phyloP scores from a whole-genome alignment of 23 tunicate species.

The Halocynthia aurantium region DNA sequence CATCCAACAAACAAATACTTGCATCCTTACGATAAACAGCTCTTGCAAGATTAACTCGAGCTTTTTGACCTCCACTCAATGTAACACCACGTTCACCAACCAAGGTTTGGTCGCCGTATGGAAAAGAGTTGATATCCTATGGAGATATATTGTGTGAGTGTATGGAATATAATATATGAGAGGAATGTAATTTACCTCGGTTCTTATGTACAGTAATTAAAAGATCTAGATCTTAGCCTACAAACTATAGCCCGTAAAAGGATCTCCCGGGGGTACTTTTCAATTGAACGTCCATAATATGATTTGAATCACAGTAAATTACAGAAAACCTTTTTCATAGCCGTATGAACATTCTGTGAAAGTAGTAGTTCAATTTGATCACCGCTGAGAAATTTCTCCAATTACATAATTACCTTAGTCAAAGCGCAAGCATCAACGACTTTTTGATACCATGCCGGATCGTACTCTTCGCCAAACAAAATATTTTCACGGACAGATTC shows the following conservation, averaged over 20 bases:
- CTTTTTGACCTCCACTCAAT: slow-evolving; percentile 95
- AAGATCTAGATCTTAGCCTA: too few species aligned
- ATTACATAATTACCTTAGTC: background rate
- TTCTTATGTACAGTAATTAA: too few species aligned
- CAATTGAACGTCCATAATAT: too few species aligned
- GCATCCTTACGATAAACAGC: slow-evolving; percentile 51
- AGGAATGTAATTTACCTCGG: background rate
- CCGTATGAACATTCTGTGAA: too few species aligned
- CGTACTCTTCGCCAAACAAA: background rate
- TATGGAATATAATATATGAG: background rate
- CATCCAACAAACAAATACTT: slow-evolving; percentile 70
- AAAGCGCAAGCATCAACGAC: slow-evolving; percentile 7
- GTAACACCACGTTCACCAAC: slow-evolving; percentile 92
- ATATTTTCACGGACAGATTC: slow-evolving; percentile 10
- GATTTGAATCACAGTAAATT: too few species aligned
- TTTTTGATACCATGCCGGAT: background rate
- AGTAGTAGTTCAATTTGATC: too few species aligned
- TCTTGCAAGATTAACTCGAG: slow-evolving; percentile 86
- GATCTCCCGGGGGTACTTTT: too few species aligned
- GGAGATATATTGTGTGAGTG: background rate
- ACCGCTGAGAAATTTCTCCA: too few species aligned
- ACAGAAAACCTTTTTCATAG: too few species aligned
- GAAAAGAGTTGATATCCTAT: slow-evolving; percentile 56
- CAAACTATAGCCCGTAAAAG: too few species aligned
- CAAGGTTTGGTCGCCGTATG: slow-evolving; percentile 61